phyloP scores from a whole-genome alignment of 1,140 invertebrate species.

The Ceratina japonica region DNA sequence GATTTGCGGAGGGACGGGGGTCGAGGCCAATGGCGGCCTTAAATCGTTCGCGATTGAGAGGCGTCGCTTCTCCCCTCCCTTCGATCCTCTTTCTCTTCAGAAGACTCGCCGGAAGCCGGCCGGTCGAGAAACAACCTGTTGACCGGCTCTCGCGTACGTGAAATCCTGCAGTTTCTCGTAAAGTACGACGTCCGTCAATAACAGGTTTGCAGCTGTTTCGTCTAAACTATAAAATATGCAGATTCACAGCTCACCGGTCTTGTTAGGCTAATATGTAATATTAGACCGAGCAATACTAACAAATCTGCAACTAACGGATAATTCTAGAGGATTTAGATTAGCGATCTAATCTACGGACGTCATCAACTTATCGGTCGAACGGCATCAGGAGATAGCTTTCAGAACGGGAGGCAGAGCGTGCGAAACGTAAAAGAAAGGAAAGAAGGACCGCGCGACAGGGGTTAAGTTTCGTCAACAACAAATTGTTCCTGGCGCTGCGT shows the following conservation, averaged over 20 bases:
- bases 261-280: not conserved
- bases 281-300: not conserved
- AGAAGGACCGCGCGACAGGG: constrained; percentile 45
- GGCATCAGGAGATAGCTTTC: not conserved
- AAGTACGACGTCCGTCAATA: constrained; percentile 28
- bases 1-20: constrained; percentile 59
- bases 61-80: constrained; percentile 38
- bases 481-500: constrained; percentile 61
- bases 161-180: constrained; percentile 22
- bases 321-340: not conserved
- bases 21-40: constrained; percentile 59
- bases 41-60: constrained; percentile 64
- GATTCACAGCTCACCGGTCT: too few species aligned
- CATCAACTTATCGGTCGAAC: constrained; percentile 13
- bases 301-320: not conserved
- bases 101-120: constrained; percentile 55
- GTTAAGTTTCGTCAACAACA: constrained; percentile 65
- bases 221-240: not conserved
- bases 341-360: constrained; percentile 7
- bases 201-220: not conserved
- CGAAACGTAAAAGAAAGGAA: not conserved
- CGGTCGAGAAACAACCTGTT: constrained; percentile 58
- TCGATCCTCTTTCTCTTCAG: constrained; percentile 42
- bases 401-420: not conserved
- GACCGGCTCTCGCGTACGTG: constrained; percentile 39